Evolutionary conservation across 2,888 invertebrate genomes (phyloP), one percentile per base, ranked within the genome.

Genomic region (Lottia scabra): DNA sequence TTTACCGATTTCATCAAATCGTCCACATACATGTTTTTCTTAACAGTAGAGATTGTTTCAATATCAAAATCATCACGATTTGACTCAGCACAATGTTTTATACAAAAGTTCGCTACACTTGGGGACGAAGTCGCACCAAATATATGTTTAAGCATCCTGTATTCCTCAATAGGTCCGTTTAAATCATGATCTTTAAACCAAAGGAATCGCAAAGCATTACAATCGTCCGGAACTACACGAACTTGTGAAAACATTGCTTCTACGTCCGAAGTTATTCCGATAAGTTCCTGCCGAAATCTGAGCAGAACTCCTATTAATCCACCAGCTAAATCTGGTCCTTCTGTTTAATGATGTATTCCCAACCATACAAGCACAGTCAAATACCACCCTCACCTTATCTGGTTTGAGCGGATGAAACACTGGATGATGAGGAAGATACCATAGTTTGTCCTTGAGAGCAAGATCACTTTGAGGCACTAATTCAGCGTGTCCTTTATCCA

Each of bases 111-210:
- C n/a, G n/a, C n/a, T n/a, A n/a, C n/a, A n/a, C n/a, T n/a, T n/a
- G n/a, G n/a, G n/a, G n/a, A n/a, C n/a, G 80, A 80, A 6, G 67
- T 68, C n/a, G 77, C 77, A 19, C 77, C 75, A 64, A 78, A 78
- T n/a, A 48, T 26, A 43, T 65, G 70, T 10, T 12, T 15, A n/a
- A 45, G 26, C 71, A 30, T 46, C 46, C 46, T 46, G 16, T 2
- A 46, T 46, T 46, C 46, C 16, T 46, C 46, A 46, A 46, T 5
- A 23, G 4, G 15, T n/a, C 63, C 19, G 19, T 13, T 15, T 15
- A 63, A 27, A 2, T 26, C 63, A 46, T 43, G 48, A 23, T 71
- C 67, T 19, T 16, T 13, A 15, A 13, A 71, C 67, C 71, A 71
- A 2, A 71, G 30, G 44, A 68, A 71, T 19, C 71, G 19, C 13